These are phyloP conservation scores for Diabrotica balteata DNA, from an alignment of 2,888 invertebrate species.

Conservation along the genomic window DNA sequence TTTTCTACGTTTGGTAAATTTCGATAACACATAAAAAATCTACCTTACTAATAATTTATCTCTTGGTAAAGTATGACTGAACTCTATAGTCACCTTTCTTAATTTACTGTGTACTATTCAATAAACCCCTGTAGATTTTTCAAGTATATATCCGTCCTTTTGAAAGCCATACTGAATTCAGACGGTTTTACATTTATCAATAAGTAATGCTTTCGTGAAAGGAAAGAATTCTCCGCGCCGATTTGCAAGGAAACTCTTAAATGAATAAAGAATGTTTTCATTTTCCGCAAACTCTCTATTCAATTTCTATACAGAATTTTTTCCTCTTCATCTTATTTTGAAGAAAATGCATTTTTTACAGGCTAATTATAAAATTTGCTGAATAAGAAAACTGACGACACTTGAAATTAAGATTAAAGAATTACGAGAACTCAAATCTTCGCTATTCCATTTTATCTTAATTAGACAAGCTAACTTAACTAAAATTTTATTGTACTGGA, in stretches of 20 bases:
- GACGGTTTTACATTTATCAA: constrained; percentile 45
- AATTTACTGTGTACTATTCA: neutral
- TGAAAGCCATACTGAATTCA: constrained; percentile 36
- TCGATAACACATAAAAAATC: no score
- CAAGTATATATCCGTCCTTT: constrained; percentile 19
- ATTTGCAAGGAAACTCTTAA: constrained; percentile 41
- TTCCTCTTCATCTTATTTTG: constrained; percentile 7
- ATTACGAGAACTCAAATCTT: no score
- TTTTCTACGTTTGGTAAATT: no score
- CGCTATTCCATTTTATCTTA: no score
- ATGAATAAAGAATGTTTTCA: constrained; percentile 50
- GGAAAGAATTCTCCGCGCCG: constrained; percentile 42
- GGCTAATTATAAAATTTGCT: constrained; percentile 11
- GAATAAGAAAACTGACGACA: no score
- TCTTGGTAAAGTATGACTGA: no score
- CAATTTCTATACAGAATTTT: constrained; percentile 37
- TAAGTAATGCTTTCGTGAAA: constrained; percentile 45
- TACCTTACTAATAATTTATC: no score
- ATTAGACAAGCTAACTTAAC: no score
- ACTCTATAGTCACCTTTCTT: no score
- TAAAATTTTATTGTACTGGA: no score
- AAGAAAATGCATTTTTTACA: neutral
- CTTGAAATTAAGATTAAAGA: no score
- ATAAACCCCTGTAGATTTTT: constrained; percentile 1
- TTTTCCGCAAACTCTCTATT: constrained; percentile 44